A percentile compares a stretch with the other conserved stretches of the same genome.
These are phyloP conservation scores for Coracopsis vasa DNA, from an alignment of 2,113 vertebrate species.

Conservation along the genomic window DNA sequence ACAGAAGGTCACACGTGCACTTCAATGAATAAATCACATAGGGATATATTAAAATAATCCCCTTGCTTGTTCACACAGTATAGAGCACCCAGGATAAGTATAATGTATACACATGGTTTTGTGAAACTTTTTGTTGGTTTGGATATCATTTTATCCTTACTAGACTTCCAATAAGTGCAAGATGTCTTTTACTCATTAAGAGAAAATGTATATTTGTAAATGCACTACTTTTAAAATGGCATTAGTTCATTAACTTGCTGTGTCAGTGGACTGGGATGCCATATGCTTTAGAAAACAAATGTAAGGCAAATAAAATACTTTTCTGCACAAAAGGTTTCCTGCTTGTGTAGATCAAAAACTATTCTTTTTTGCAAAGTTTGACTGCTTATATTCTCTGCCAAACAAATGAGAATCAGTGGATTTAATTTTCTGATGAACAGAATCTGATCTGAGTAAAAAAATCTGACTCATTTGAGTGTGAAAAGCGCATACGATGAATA, in stretches of 20 bases:
- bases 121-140: background rate
- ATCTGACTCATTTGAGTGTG: background rate
- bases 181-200: background rate
- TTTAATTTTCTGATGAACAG: constrained; percentile 12
- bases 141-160: background rate
- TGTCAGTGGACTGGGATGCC: background rate
- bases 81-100: background rate
- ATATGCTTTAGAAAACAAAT: background rate
- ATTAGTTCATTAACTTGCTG: background rate
- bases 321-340: background rate
- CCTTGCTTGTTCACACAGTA: background rate
- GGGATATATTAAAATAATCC: constrained; percentile 18
- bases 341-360: background rate
- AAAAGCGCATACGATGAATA: background rate
- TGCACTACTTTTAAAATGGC: background rate
- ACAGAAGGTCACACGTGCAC: background rate
- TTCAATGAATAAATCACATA: background rate
- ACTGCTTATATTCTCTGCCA: background rate
- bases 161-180: background rate
- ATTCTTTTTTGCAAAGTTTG: background rate
- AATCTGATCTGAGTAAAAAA: constrained; percentile 9
- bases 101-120: background rate
- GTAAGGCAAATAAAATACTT: background rate
- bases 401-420: background rate
- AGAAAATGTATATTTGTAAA: background rate